Conservation (phyloP, 1,140 invertebrate species). For the Himalopsyche phryganea region DNA sequence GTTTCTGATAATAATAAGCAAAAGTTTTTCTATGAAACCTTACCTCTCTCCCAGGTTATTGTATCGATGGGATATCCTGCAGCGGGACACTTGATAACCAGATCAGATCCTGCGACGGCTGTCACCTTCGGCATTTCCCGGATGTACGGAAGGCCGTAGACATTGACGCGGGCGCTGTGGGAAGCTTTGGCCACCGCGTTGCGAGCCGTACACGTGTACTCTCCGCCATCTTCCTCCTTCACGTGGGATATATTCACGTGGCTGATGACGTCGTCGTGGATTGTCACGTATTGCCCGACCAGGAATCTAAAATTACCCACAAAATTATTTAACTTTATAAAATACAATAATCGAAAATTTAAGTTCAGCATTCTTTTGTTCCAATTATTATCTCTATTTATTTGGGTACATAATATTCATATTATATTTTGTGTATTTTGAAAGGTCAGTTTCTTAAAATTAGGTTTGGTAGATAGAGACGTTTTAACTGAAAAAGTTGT, state of each 20-base stretch:
- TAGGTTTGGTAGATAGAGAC: no score
- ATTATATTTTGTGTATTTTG: no score
- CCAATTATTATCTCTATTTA: no score
- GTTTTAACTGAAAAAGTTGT: no score
- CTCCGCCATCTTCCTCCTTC: constrained; percentile 85
- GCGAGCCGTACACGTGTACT: constrained; percentile 82
- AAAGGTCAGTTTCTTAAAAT: no score
- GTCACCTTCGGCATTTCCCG: constrained; percentile 87
- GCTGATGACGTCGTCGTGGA: constrained; percentile 89
- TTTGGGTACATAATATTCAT: no score
- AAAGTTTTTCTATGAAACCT: no score
- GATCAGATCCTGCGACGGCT: constrained; percentile 80
- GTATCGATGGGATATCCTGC: constrained; percentile 88
- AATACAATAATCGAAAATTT: no score
- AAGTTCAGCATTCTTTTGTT: no score
- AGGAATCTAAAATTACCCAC: constrained; percentile 73
- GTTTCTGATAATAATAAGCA: no score
- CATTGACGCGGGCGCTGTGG: constrained; percentile 83
- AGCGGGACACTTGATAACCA: constrained; percentile 88
- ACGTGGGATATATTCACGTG: constrained; percentile 90
- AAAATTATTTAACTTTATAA: no score
- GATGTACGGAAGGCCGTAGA: constrained; percentile 87
- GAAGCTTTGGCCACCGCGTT: constrained; percentile 74
- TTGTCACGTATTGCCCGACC: constrained; percentile 86
- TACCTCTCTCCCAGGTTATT: constrained; percentile 87